Evolutionary conservation across 2,888 invertebrate species (phyloP).

Genomic region (Stenotaenia linearis): DNA sequence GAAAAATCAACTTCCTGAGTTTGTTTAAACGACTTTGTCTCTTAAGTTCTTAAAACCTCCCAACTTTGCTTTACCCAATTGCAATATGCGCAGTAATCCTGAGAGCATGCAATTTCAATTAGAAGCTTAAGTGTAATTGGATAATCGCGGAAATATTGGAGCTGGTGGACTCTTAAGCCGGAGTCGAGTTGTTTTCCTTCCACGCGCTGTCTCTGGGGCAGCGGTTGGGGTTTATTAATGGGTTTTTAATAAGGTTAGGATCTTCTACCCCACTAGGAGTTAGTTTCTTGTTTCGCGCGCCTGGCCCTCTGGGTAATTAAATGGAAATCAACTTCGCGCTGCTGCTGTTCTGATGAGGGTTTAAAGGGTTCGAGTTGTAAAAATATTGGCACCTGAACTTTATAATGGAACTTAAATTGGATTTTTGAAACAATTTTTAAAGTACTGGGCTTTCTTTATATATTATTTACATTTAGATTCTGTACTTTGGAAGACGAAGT

Average conservation of each 20-base stretch:
- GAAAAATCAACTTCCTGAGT: no score
- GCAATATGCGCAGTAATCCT: not conserved
- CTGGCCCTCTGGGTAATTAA: not conserved
- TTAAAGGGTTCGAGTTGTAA: not conserved
- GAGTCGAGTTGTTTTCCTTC: not conserved
- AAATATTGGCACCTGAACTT: not conserved
- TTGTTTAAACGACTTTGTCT: not conserved
- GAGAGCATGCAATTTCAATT: not conserved
- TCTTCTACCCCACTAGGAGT: not conserved
- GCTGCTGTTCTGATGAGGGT: not conserved
- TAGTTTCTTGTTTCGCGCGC: not conserved
- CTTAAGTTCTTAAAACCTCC: not conserved
- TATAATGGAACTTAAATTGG: not conserved
- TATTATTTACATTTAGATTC: no score
- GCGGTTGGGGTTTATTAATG: not conserved
- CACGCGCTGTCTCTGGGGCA: not conserved
- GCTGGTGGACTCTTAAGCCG: not conserved
- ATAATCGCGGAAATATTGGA: not conserved
- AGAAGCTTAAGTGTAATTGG: not conserved
- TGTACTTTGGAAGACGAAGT: no score
- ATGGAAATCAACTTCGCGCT: not conserved
- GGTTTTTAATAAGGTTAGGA: not conserved
- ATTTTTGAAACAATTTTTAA: not conserved
- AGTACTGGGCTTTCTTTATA: not conserved
- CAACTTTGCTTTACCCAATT: not conserved